phyloP scores from a whole-genome alignment of 2,113 vertebrate genomes.

The Desmodus rotundus region DNA sequence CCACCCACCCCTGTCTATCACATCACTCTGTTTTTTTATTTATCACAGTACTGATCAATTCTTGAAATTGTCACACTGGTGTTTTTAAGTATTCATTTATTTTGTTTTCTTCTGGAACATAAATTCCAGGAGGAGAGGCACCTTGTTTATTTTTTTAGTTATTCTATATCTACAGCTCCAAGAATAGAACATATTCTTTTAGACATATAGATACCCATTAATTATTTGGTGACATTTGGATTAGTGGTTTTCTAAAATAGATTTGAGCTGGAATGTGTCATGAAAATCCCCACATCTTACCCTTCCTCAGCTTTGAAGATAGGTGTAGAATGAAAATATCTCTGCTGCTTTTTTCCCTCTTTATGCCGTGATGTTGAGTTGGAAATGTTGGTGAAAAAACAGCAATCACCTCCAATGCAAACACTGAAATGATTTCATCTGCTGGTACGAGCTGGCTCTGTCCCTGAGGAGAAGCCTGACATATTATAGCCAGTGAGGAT shows the following conservation, averaged over 20 bases:
- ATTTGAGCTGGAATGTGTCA: neutral
- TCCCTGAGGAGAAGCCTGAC: conserved; percentile 14
- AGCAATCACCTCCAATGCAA: neutral
- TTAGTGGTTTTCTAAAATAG: neutral
- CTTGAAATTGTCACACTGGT: neutral
- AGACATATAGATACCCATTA: neutral
- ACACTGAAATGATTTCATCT: conserved; percentile 19
- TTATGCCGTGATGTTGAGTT: neutral
- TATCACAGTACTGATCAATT: neutral
- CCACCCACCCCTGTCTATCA: neutral
- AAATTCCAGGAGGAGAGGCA: neutral
- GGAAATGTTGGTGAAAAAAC: neutral
- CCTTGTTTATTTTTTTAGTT: neutral
- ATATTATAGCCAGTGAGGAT: conserved; percentile 15
- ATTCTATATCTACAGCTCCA: neutral
- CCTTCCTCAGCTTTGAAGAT: neutral
- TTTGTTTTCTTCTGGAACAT: neutral
- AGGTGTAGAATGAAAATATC: neutral
- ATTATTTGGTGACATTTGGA: neutral
- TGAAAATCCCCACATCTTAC: neutral
- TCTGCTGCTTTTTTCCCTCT: neutral
- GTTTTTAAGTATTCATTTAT: neutral
- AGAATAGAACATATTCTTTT: neutral
- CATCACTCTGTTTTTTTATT: neutral
- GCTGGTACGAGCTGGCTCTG: conserved; percentile 3